A percentile compares a stretch with the other conserved stretches of the same genome.
phyloP scores from a whole-genome alignment of 1,140 invertebrate genomes.

The Uloborus diversus region DNA sequence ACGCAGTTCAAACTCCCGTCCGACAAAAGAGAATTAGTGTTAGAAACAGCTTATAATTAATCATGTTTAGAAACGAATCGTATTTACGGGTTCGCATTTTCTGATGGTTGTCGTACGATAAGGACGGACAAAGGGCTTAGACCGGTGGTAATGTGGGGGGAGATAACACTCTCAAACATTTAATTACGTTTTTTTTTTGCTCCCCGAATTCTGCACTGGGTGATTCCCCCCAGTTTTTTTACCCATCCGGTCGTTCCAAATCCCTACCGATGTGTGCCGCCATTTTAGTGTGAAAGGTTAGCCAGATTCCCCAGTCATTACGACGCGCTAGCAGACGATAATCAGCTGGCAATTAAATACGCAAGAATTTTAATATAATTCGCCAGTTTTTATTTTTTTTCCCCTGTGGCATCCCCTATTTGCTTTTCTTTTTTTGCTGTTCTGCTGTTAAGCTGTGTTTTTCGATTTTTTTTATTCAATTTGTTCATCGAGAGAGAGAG shows the following conservation, averaged over 20 bases:
- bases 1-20: background rate
- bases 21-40: constrained; percentile 43
- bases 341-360: constrained; percentile 55
- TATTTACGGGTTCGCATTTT: constrained; percentile 32
- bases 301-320: constrained; percentile 40
- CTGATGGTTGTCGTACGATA: constrained; percentile 32
- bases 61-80: constrained; percentile 49
- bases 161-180: constrained; percentile 55
- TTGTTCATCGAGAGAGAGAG: constrained; percentile 49
- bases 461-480: constrained; percentile 42
- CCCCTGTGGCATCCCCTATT: background rate
- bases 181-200: constrained; percentile 47
- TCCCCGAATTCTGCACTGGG: no score
- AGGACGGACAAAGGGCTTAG: constrained; percentile 35
- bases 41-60: constrained; percentile 48
- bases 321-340: constrained; percentile 32
- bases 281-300: constrained; percentile 32
- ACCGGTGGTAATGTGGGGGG: background rate
- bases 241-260: constrained; percentile 24
- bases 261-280: background rate
- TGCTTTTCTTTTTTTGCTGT: background rate
- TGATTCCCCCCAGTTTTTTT: constrained; percentile 27
- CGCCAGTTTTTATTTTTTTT: background rate
- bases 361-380: constrained; percentile 22
- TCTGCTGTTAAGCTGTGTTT: constrained; percentile 4